Base-by-base conservation (phyloP, 64 coral and sea anemone genomes). In the Dendrophyllia cribrosa region DNA sequence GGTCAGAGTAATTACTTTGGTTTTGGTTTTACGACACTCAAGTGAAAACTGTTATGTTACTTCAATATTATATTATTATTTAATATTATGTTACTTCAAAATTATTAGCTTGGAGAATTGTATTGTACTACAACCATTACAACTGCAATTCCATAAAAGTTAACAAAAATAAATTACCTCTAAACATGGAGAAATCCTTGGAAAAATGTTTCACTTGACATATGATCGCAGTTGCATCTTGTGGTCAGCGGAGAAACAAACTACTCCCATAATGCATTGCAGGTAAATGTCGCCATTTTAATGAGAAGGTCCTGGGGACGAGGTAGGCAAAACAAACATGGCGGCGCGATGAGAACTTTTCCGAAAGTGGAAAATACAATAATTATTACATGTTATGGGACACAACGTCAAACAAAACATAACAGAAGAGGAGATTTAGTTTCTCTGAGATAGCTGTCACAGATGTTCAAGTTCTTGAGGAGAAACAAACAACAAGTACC, bases 401-500 rank as follows among this genome's bases (percentile, higher is more conserved):
- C 72, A 10, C 3, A 4, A 17, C 72, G 15, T 19, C 9, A 22
- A 2, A 19, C 23, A 24, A 53, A 20, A 55, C 48, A 49, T 15
- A 19, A 50, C 13, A 4, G 44, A 49, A 34, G 43, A 83, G 10
- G 17, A 51, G 6, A 5, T 49, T 66, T 22, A 22, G 10, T 6
- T 66, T 9, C 6, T 23, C 19, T 46, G n/a, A 67, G 19, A 22
- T 22, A 49, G 17, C 5, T 17, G 2, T 7, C 10, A 6, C 44
- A 51, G 51, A 91, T 91, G 89, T 82, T 91, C 7, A 91, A 91
- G 78, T 91, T 81, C 83, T 19, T 91, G 58, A 48, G 66, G n/a
- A 74, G 52, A 60, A 91, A 83, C 21, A 91, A 60, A 21, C 66
- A 72, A 11, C 69, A 91, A 34, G 34, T 34, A 21, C 21, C 50